phyloP scores from a whole-genome alignment of 2,888 invertebrate species.

The Eilema depressum region DNA sequence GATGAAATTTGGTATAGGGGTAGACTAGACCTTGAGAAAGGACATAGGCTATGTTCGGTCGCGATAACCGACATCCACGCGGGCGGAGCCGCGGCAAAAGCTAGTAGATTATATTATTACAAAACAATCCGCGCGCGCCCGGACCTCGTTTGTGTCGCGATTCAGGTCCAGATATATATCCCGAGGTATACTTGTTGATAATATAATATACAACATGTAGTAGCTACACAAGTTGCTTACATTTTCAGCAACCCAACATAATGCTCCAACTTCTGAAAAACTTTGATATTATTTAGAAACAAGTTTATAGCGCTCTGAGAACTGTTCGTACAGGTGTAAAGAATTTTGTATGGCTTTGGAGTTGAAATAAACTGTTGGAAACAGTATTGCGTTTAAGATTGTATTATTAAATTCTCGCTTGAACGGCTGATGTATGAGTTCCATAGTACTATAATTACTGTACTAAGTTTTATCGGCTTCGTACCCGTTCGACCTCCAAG shows the following conservation, averaged over 20 bases:
- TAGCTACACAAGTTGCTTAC: neutral
- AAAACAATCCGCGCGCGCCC: too few species aligned
- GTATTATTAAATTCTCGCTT: neutral
- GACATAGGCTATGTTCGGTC: too few species aligned
- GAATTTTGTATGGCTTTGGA: slow-evolving; percentile 16
- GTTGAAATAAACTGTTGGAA: neutral
- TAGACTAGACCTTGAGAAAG: too few species aligned
- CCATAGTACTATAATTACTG: too few species aligned
- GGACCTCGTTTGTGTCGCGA: too few species aligned
- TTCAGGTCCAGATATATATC: too few species aligned
- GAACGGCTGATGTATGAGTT: neutral
- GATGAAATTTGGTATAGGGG: too few species aligned
- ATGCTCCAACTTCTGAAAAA: neutral
- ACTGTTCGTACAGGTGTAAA: neutral
- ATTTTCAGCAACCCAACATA: slow-evolving; percentile 2
- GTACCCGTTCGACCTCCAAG: too few species aligned
- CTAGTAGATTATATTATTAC: too few species aligned
- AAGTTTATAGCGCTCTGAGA: slow-evolving; percentile 2
- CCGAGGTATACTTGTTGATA: neutral
- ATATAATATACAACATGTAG: neutral
- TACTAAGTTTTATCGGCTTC: too few species aligned
- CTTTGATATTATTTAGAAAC: slow-evolving; percentile 18
- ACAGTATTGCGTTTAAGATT: neutral
- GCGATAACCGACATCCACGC: too few species aligned
- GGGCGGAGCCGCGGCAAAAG: too few species aligned